A percentile compares a stretch with the other conserved stretches of the same genome.
Conservation (phyloP, 2,113 vertebrate species). For the Phycodurus eques region DNA sequence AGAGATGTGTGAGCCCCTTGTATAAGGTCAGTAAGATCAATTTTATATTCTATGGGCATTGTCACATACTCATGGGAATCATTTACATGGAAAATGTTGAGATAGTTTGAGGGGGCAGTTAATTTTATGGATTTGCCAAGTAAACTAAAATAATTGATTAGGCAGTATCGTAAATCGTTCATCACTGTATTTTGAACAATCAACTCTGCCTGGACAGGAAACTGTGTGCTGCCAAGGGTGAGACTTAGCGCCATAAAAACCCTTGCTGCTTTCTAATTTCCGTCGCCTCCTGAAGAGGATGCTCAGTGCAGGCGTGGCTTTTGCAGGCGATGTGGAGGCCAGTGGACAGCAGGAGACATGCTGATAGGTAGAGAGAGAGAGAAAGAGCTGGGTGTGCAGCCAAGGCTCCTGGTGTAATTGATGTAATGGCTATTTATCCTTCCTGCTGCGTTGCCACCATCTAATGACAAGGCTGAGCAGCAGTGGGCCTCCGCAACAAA, state of each 20-base stretch:
- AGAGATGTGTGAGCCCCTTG: no score
- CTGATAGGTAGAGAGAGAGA: constrained; percentile 15
- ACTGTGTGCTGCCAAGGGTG: constrained; percentile 3
- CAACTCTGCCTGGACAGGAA: constrained; percentile 2
- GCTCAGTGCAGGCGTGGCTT: constrained; percentile 27
- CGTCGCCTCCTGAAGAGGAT: constrained; percentile 16
- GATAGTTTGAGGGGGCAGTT: background rate
- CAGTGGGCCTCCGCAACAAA: constrained; percentile 78
- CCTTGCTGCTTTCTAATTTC: constrained; percentile 10
- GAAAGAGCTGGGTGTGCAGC: constrained; percentile 52
- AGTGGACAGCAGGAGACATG: constrained; percentile 46
- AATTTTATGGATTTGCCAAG: background rate
- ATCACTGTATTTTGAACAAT: background rate
- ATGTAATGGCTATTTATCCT: constrained; percentile 83
- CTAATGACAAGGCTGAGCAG: constrained; percentile 78
- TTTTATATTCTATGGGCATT: no score
- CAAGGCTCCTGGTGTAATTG: constrained; percentile 75
- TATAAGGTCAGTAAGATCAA: no score
- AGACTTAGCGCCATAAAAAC: constrained; percentile 3
- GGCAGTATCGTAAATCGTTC: background rate
- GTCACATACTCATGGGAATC: no score
- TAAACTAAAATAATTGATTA: background rate
- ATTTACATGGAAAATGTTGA: background rate
- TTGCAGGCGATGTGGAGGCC: constrained; percentile 43
- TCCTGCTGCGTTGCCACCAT: constrained; percentile 75